phyloP scores from a whole-genome alignment of 2,797 vertebrate genomes.

The Lepus townsendii region DNA sequence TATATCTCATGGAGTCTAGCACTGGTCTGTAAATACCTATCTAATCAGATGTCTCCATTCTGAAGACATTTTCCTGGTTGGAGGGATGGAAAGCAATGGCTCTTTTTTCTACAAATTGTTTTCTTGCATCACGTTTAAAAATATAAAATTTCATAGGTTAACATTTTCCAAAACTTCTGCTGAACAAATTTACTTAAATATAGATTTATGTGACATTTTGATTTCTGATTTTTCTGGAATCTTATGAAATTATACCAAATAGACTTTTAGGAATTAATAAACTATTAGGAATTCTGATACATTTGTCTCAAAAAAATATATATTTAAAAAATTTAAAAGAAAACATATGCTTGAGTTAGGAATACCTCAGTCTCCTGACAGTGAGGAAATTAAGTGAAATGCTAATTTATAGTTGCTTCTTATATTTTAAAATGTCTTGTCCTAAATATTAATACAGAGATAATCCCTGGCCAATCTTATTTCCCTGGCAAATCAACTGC shows the following conservation, averaged over 20 bases:
- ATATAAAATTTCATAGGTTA: slow-evolving; percentile 5
- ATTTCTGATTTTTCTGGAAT: slow-evolving; percentile 47
- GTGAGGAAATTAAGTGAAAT: slow-evolving; percentile 46
- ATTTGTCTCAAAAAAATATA: slow-evolving; percentile 53
- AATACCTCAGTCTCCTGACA: neutral
- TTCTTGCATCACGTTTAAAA: neutral
- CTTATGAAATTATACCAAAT: slow-evolving; percentile 53
- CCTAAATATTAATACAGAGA: neutral
- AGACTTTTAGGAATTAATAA: slow-evolving; percentile 37
- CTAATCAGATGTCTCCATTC: slow-evolving; percentile 48
- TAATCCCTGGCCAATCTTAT: slow-evolving; percentile 1
- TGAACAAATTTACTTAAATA: slow-evolving; percentile 42
- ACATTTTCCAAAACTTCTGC: slow-evolving; percentile 33
- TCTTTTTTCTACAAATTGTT: neutral
- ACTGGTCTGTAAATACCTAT: neutral
- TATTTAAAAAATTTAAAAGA: slow-evolving; percentile 16
- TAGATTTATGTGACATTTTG: slow-evolving; percentile 43
- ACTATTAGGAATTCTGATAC: slow-evolving; percentile 52
- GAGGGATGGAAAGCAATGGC: neutral
- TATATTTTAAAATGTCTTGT: slow-evolving; percentile 43
- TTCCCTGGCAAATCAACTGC: slow-evolving; percentile 52
- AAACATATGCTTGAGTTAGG: neutral
- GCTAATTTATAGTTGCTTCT: neutral
- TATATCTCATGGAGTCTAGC: slow-evolving; percentile 65
- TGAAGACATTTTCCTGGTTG: neutral